A percentile compares a stretch with the other conserved stretches of the same genome.
Evolutionary conservation across 2,113 vertebrate genomes (phyloP).

Genomic region (Anhinga rufa): DNA sequence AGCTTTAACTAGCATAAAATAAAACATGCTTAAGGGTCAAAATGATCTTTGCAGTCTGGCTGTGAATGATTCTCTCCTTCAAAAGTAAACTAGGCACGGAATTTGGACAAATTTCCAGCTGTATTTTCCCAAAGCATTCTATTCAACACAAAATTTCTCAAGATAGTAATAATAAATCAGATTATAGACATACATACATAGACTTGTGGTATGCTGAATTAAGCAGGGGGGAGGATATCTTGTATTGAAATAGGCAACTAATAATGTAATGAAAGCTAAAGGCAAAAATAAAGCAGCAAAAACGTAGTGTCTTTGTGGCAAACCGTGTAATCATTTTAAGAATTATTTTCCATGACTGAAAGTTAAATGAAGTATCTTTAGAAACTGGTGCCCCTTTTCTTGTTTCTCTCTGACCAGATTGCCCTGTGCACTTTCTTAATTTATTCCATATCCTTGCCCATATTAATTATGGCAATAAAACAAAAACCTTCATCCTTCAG

Average conservation of each 20-base stretch:
- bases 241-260: neutral
- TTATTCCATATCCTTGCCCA: neutral
- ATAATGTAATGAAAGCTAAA: neutral
- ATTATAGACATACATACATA: neutral
- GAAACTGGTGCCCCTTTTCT: neutral
- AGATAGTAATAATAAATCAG: neutral
- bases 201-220: neutral
- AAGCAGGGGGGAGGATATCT: neutral
- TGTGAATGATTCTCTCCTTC: neutral
- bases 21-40: neutral
- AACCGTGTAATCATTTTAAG: neutral
- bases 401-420: neutral
- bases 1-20: neutral
- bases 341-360: neutral
- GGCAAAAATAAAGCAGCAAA: neutral
- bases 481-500: neutral
- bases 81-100: neutral
- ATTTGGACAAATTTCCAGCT: neutral
- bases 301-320: neutral
- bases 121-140: neutral
- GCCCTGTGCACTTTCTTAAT: neutral
- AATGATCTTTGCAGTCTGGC: neutral
- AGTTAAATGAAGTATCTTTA: neutral
- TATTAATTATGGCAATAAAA: neutral
- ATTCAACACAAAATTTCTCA: neutral